These are phyloP conservation scores for Acleris holmiana DNA, from an alignment of 2,888 invertebrate genomes.

Conservation along the genomic window DNA sequence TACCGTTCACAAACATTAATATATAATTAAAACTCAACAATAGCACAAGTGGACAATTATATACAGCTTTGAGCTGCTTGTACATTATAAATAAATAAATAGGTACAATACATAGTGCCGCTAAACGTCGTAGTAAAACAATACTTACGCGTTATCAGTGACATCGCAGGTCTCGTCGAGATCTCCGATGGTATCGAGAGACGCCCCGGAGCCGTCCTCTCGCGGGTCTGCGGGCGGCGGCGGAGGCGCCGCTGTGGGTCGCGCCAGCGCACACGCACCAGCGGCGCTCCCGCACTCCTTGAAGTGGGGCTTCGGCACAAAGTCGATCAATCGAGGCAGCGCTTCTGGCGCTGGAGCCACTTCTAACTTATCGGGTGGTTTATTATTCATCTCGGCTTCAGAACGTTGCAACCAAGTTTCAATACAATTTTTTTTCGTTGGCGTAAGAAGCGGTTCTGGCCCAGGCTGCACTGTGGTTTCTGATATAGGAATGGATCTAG, in stretches of 20 bases:
- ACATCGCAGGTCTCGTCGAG: conserved; percentile 85
- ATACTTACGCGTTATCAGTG: conserved; percentile 74
- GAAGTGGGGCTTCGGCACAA: conserved; percentile 86
- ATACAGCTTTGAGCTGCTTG: too few species aligned
- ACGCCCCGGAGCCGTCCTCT: conserved; percentile 85
- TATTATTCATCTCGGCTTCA: conserved; percentile 78
- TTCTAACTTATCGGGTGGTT: conserved; percentile 68
- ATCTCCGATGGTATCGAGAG: conserved; percentile 89
- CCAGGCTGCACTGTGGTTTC: conserved; percentile 59
- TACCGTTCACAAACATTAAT: too few species aligned
- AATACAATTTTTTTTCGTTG: conserved; percentile 79
- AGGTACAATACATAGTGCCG: not conserved
- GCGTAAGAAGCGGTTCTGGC: conserved; percentile 70
- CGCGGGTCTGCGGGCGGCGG: conserved; percentile 69
- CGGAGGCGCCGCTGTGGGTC: conserved; percentile 67
- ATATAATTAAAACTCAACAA: too few species aligned
- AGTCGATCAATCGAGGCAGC: conserved; percentile 88
- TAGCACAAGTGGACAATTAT: too few species aligned
- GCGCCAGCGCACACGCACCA: conserved; percentile 49
- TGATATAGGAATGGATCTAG: conserved; percentile 63
- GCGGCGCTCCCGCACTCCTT: conserved; percentile 63
- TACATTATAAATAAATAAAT: too few species aligned
- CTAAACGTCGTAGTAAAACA: conserved; percentile 1
- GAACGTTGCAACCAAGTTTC: conserved; percentile 79
- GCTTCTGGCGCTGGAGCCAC: conserved; percentile 71